A percentile compares a stretch with the other conserved stretches of the same genome.
Evolutionary conservation across 2,888 invertebrate species (phyloP).

Genomic region (Melipona bicolor): DNA sequence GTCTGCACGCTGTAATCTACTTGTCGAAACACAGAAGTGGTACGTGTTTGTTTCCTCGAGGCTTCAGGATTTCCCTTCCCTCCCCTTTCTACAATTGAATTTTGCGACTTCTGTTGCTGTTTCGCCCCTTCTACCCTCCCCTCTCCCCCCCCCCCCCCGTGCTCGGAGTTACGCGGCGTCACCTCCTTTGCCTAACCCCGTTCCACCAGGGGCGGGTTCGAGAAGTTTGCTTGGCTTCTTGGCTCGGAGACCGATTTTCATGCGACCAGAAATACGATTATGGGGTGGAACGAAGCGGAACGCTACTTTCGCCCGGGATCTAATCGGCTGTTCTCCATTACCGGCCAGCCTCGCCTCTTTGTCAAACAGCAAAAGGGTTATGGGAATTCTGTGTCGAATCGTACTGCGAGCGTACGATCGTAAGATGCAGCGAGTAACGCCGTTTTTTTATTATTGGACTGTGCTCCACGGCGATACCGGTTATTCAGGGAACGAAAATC

Average conservation of each 20-base stretch:
- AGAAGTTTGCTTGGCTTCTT: constrained; percentile 28
- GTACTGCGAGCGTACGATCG: background rate
- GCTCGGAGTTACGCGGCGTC: background rate
- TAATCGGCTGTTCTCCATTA: constrained; percentile 37
- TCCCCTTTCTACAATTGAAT: constrained; percentile 22
- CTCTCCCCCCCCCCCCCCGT: background rate
- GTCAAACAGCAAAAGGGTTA: constrained; percentile 33
- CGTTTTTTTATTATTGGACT: constrained; percentile 1
- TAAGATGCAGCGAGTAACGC: constrained; percentile 6
- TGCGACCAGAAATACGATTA: constrained; percentile 38
- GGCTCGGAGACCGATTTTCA: constrained; percentile 54
- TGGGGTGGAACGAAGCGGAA: constrained; percentile 25
- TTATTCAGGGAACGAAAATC: constrained; percentile 17
- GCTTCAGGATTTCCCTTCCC: constrained; percentile 10
- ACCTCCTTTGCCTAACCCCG: background rate
- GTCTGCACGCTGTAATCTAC: background rate
- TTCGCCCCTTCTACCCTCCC: background rate
- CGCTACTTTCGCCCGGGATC: constrained; percentile 35
- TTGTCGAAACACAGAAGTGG: background rate
- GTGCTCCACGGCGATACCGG: background rate
- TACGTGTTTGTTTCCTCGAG: constrained; percentile 4
- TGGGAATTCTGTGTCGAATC: constrained; percentile 28
- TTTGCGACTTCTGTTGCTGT: constrained; percentile 34
- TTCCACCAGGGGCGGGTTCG: background rate
- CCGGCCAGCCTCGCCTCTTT: background rate